Evolutionary conservation across 2,888 invertebrate species (phyloP), one percentile per base, ranked within the genome.

Genomic region (Amblyjoppa proteus): DNA sequence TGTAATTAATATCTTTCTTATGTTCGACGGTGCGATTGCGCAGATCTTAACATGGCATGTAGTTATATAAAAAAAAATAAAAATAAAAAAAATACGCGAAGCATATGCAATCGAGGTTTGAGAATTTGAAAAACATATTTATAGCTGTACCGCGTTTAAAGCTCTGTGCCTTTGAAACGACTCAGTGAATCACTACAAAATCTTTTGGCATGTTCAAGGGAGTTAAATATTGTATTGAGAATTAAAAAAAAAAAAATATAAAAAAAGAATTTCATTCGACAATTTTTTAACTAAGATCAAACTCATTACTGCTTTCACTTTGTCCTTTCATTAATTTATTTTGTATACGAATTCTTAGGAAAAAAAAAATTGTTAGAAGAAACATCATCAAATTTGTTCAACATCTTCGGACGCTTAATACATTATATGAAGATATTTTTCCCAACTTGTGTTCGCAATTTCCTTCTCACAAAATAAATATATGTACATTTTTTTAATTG

Each of bases 1-100:
- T 80, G 53, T 28, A 49, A 11, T 25, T 25, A 25, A 58, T 7
- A 53, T 73, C 41, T 45, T 69, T 68, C 53, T 25, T 16, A 38
- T 3, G 45, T 31, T 70, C 49, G 11, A 4, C 49, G n/a, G 3
- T 31, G 4, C 16, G 64, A 64, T 34, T 34, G 0, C n/a, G 7
- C 5, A 6, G 1, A 34, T 34, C 5, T 6, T 64, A 34, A 13
- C 45, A 16, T 41, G 9, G 41, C 20, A 20, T 20, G 20, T 49
- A 49, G 45, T 49, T 13, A 3, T 41, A 20, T 20, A 20, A 0
- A 20, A 20, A 20, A 49, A 49, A 16, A 3, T 41, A 20, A 0
- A 20, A 0, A 20, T 0, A 20, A 49, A 49, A 16, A 49, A 16
- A 49, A 49, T 16, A 16, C 13, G 4, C 3, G 16, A 16, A 49